These are phyloP conservation scores for Eueides isabella DNA, from an alignment of 1,140 invertebrate genomes.

Conservation along the genomic window DNA sequence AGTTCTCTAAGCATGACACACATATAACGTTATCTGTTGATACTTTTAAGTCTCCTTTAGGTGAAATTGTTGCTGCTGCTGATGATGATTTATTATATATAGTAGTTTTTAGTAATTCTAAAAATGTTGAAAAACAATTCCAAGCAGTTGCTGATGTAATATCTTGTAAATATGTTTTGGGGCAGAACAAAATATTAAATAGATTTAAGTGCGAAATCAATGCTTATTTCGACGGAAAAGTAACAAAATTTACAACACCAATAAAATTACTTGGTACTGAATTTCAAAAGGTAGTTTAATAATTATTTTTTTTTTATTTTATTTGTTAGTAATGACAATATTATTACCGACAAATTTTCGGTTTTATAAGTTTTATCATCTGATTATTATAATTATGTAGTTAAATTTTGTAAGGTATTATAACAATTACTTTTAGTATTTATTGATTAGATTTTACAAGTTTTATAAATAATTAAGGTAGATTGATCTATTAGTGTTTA, in stretches of 20 bases:
- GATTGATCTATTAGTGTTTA: too few relatives aligned
- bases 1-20: constrained; percentile 46
- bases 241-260: constrained; percentile 60
- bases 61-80: constrained; percentile 57
- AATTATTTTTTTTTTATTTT: background rate
- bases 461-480: too few relatives aligned
- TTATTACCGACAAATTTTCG: too few relatives aligned
- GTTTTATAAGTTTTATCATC: too few relatives aligned
- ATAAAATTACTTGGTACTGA: constrained; percentile 65
- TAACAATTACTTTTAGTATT: too few relatives aligned
- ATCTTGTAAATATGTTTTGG: constrained; percentile 53
- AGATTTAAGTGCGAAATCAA: constrained; percentile 57
- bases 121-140: constrained; percentile 59
- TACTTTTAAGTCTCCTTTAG: constrained; percentile 54
- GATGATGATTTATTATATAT: constrained; percentile 61
- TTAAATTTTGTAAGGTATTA: too few relatives aligned
- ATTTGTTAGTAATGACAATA: background rate
- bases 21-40: constrained; percentile 37
- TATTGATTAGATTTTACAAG: too few relatives aligned
- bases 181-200: constrained; percentile 55
- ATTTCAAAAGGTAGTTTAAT: constrained; percentile 64
- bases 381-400: too few relatives aligned
- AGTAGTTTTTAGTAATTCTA: constrained; percentile 63
- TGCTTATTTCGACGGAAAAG: constrained; percentile 59
- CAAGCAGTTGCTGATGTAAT: constrained; percentile 48